Evolutionary conservation across 2,888 invertebrate species (phyloP).

Genomic region (Lochmaea crataegi): DNA sequence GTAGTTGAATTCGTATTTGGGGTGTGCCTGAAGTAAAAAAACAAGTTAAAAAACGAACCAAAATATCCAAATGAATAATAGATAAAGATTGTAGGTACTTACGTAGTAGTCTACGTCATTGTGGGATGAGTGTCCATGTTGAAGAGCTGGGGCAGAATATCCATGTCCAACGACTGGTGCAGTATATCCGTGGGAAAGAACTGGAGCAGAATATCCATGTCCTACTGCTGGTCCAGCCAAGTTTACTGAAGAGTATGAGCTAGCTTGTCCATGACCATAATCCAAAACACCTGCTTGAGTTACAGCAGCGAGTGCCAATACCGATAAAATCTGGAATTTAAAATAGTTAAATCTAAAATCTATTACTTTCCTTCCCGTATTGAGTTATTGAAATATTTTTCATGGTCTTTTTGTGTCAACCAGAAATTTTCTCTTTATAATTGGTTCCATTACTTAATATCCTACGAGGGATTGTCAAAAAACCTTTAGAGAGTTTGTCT

Average conservation of each 20-base stretch:
- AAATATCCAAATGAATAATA: background rate
- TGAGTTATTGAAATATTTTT: background rate
- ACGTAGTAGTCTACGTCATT: conserved; percentile 51
- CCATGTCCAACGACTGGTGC: conserved; percentile 36
- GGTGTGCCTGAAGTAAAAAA: conserved; percentile 63
- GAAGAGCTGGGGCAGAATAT: conserved; percentile 33
- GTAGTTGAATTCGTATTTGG: conserved; percentile 68
- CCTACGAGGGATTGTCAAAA: too few species aligned
- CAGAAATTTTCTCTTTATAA: too few species aligned
- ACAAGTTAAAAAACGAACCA: background rate
- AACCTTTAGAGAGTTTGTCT: too few species aligned
- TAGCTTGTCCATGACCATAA: conserved; percentile 29
- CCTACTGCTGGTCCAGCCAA: background rate
- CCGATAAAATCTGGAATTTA: conserved; percentile 38
- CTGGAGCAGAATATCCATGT: conserved; percentile 29
- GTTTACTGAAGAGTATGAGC: conserved; percentile 12
- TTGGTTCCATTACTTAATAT: too few species aligned
- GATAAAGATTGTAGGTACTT: conserved; percentile 30
- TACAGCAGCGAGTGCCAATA: conserved; percentile 45
- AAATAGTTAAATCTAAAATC: conserved; percentile 8
- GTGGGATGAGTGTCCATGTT: conserved; percentile 34
- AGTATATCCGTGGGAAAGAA: conserved; percentile 27
- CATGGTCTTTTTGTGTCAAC: too few species aligned
- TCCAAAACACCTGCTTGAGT: conserved; percentile 48
- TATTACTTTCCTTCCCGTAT: too few species aligned